Base-by-base conservation (phyloP, 2,888 invertebrate genomes). In the Platycnemis pennipes region DNA sequence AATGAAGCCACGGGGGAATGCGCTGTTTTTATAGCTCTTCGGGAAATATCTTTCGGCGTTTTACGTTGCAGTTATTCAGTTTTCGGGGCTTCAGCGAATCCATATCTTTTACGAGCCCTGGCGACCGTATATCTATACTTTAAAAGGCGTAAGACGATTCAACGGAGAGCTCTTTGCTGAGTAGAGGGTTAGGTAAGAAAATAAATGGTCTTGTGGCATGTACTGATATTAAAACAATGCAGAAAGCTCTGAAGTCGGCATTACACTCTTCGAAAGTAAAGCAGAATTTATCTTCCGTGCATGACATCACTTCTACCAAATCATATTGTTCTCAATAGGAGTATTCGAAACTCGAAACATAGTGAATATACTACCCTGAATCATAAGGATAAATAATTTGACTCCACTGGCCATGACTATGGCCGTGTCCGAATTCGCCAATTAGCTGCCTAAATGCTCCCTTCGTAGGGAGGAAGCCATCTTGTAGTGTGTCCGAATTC, bases 1-100 rank as follows among this genome's bases (percentile, higher is more conserved):
- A 77, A 77, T 37, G 77, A 77, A 37, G 37, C 77, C 37, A 13
- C 37, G 26, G 77, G 1, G 77, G 77, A 77, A 37, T 77, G 77
- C 77, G 77, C 37, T 37, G 77, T 37, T 77, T 77, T 77, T 77
- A 77, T 77, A 31, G 69, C 13, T 37, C 26, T 11, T 11, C 37
- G 77, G 77, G 77, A 77, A 37, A 37, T 77, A 77, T 77, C 37
- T 31, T 37, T 77, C 11, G 13, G 13, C 31, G 8, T 37, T 77
- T 77, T 77, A 77, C 77, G 77, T 37, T 77, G 77, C 77, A 77
- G 37, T 37, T 37, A 77, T 77, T 77, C 11, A 31, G 77, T 77
- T 77, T 63, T 77, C 37, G 37, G 3, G 11, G 77, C 8, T 8
- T 37, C 37, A 16, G 7, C 1, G 37, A 77, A 22, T 77, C 77